Percentiles rank a stretch among this genome's conserved stretches.
phyloP scores from a whole-genome alignment of 2,888 invertebrate species.

The Epirrita christyi region DNA sequence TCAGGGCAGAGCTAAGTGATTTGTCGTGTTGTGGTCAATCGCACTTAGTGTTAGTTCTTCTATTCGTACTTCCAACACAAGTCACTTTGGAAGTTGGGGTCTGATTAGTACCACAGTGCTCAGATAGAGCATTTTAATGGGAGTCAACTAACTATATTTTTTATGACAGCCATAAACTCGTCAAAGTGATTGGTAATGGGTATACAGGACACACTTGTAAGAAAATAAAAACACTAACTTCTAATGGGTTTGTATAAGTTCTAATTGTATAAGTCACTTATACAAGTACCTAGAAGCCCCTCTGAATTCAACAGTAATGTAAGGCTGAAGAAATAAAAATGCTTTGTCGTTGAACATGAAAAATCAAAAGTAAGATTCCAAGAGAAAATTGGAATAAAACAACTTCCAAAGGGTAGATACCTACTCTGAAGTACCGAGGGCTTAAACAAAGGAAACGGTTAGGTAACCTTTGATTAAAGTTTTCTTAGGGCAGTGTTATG shows the following conservation, averaged over 20 bases:
- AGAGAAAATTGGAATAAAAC: conserved; percentile 41
- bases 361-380: conserved; percentile 40
- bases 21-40: conserved; percentile 78
- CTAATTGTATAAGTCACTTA: too few species aligned
- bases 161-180: too few species aligned
- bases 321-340: conserved; percentile 16
- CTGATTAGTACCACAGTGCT: conserved; percentile 11
- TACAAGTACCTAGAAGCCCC: background rate
- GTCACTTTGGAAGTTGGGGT: conserved; percentile 58
- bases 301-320: background rate
- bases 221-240: too few species aligned
- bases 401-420: conserved; percentile 40
- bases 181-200: too few species aligned
- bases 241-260: too few species aligned
- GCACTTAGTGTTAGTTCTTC: conserved; percentile 65
- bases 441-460: conserved; percentile 42
- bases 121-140: background rate
- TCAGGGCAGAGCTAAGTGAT: conserved; percentile 71
- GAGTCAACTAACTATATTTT: too few species aligned
- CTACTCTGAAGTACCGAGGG: conserved; percentile 24
- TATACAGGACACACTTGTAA: too few species aligned
- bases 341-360: conserved; percentile 29
- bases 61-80: conserved; percentile 43
- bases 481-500: conserved; percentile 30
- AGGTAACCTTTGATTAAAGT: conserved; percentile 42